These are phyloP conservation scores for Prolemur simus DNA, from an alignment of 2,113 vertebrate genomes.

Conservation along the genomic window DNA sequence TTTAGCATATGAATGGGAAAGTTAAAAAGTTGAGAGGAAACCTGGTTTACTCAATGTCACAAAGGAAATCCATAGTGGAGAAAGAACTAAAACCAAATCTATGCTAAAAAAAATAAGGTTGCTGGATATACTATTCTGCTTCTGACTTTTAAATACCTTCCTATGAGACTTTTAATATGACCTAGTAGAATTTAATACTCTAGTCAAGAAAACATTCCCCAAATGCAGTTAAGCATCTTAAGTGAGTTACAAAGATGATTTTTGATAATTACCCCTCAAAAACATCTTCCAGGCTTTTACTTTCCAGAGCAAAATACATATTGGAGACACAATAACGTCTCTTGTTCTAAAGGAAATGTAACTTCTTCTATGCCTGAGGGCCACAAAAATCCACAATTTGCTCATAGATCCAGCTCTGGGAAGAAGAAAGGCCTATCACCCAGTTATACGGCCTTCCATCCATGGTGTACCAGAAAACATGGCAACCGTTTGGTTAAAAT, in stretches of 20 bases:
- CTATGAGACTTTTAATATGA: neutral
- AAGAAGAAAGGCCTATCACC: constrained; percentile 6
- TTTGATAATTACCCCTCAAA: constrained; percentile 57
- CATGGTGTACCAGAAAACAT: neutral
- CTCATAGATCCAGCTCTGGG: constrained; percentile 31
- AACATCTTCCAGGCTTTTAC: constrained; percentile 21
- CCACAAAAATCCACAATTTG: constrained; percentile 4
- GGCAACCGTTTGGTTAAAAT: constrained; percentile 44
- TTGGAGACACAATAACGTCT: constrained; percentile 48
- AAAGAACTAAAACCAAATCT: neutral
- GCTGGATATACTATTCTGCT: neutral
- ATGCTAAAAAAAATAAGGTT: neutral
- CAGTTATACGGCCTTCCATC: neutral
- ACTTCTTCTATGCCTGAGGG: constrained; percentile 23
- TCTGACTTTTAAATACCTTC: neutral
- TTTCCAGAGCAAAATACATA: neutral
- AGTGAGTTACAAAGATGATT: constrained; percentile 37
- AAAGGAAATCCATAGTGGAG: neutral
- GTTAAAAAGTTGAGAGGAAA: neutral
- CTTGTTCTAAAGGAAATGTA: constrained; percentile 65
- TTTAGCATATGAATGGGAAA: neutral
- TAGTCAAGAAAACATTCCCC: constrained; percentile 7
- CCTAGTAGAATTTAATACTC: neutral
- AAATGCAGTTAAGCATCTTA: neutral
- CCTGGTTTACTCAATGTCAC: neutral